These are phyloP conservation scores for Holotrichia oblita DNA, from an alignment of 1,140 invertebrate species.

Conservation along the genomic window DNA sequence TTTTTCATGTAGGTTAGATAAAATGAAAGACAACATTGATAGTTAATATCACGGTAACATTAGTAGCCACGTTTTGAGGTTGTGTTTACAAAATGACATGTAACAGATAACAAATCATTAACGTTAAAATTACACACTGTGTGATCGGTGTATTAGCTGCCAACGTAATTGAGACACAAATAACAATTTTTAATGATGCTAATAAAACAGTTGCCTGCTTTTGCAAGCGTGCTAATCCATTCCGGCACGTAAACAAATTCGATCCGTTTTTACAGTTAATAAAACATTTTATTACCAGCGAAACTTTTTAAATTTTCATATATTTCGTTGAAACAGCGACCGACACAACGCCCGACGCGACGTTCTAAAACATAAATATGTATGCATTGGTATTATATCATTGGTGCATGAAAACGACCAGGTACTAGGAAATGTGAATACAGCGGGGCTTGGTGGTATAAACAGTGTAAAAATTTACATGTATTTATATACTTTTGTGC, in stretches of 20 bases:
- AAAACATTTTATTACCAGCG: slow-evolving; percentile 13
- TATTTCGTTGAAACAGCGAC: background rate
- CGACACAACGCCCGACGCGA: background rate
- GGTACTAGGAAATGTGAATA: background rate
- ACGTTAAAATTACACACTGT: slow-evolving; percentile 1
- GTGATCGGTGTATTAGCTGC: background rate
- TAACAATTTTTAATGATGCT: slow-evolving; percentile 28
- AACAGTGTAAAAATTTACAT: background rate
- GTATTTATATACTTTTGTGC: background rate
- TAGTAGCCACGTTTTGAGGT: too few species aligned
- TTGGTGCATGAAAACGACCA: background rate
- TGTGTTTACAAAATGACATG: background rate
- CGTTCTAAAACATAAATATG: slow-evolving; percentile 9
- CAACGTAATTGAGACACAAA: slow-evolving; percentile 20
- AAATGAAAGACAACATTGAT: too few species aligned
- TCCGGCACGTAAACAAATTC: slow-evolving; percentile 9
- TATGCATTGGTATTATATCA: slow-evolving; percentile 28
- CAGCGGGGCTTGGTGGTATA: background rate
- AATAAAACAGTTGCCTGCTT: background rate
- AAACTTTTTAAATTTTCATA: slow-evolving; percentile 17
- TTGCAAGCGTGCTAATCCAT: slow-evolving; percentile 5
- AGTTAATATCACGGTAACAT: too few species aligned
- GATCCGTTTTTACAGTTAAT: background rate
- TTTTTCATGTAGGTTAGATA: too few species aligned
- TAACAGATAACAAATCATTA: background rate